Conservation (phyloP, 2,888 invertebrate species). For the Aphodius sticticus region DNA sequence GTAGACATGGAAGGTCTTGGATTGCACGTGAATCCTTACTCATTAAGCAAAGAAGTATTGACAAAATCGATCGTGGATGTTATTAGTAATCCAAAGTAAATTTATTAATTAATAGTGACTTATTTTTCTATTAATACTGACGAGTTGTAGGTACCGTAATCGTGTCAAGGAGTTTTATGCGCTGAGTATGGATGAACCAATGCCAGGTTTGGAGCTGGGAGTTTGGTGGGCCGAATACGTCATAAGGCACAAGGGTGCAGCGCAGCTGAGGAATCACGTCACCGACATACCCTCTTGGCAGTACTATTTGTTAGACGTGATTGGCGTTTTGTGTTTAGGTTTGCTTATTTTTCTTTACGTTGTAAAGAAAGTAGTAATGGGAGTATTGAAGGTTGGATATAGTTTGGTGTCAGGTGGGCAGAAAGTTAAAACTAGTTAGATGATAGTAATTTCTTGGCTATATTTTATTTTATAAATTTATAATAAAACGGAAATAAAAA, state of each 20-base stretch:
- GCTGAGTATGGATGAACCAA: constrained; percentile 36
- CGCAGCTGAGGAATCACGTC: constrained; percentile 39
- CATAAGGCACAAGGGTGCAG: constrained; percentile 41
- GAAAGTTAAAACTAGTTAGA: not conserved
- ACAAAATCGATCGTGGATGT: constrained; percentile 44
- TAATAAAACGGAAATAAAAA: not conserved
- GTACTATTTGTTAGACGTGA: constrained; percentile 40
- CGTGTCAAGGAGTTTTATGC: constrained; percentile 28
- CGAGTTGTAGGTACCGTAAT: constrained; percentile 35
- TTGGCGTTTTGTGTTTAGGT: constrained; percentile 19
- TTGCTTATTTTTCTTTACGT: not conserved
- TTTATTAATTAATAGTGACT: constrained; percentile 17
- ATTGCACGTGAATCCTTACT: constrained; percentile 41
- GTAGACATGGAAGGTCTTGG: constrained; percentile 43
- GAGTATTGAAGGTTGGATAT: too few species aligned
- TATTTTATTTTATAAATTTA: not conserved
- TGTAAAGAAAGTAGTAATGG: too few species aligned
- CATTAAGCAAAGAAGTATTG: constrained; percentile 45
- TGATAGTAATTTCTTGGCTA: not conserved
- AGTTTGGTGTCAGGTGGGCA: too few species aligned
- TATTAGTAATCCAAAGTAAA: constrained; percentile 46
- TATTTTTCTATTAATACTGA: constrained; percentile 6
- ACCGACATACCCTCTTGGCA: constrained; percentile 40
- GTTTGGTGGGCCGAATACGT: constrained; percentile 44
- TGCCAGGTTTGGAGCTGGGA: constrained; percentile 39